Conservation (phyloP, 2,888 invertebrate genomes). For the Apamea crenata region DNA sequence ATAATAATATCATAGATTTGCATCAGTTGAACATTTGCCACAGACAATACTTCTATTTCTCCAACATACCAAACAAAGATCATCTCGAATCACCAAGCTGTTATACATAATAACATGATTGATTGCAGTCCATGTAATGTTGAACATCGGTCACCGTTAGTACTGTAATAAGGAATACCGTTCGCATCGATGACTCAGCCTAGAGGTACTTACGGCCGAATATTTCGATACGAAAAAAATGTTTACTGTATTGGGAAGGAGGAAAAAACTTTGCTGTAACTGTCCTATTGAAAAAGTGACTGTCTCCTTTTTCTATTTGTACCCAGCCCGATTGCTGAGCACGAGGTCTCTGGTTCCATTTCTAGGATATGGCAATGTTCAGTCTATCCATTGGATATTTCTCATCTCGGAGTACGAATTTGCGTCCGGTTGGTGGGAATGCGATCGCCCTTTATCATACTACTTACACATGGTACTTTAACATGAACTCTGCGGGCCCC, state of each 20-base stretch:
- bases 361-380: background rate
- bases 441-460: background rate
- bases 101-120: constrained; percentile 50
- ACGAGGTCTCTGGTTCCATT: background rate
- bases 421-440: background rate
- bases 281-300: background rate
- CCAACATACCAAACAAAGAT: constrained; percentile 8
- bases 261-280: background rate
- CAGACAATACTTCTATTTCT: background rate
- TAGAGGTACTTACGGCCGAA: constrained; percentile 22
- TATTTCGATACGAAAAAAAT: constrained; percentile 26
- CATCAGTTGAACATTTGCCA: background rate
- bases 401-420: background rate
- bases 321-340: background rate
- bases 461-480: background rate
- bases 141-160: constrained; percentile 56
- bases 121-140: constrained; percentile 43
- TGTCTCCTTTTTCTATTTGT: background rate
- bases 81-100: constrained; percentile 36
- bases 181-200: constrained; percentile 55
- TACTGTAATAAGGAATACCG: constrained; percentile 58
- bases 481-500: background rate
- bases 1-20: background rate
- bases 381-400: too few relatives aligned
- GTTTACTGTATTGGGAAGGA: background rate